Percentiles rank a stretch among this genome's conserved stretches.
These are phyloP conservation scores for Willowsia nigromaculata DNA, from an alignment of 2,888 invertebrate species.

Conservation along the genomic window DNA sequence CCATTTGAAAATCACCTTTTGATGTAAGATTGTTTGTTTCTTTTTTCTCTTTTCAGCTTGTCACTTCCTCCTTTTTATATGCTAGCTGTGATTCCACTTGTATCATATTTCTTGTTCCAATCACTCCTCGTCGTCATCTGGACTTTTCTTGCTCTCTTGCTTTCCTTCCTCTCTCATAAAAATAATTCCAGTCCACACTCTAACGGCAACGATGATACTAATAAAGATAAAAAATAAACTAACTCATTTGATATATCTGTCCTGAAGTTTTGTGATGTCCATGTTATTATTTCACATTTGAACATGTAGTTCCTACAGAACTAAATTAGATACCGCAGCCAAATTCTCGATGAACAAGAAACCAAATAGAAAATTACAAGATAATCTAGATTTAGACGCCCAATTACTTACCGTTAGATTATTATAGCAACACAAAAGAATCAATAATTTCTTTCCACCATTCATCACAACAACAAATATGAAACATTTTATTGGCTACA, in stretches of 20 bases:
- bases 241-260: too few species aligned
- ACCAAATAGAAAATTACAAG: not conserved
- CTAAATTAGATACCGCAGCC: not conserved
- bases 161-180: slow-evolving; percentile 70
- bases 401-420: too few species aligned
- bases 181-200: not conserved
- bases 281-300: not conserved
- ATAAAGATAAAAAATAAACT: not conserved
- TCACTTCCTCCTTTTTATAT: slow-evolving; percentile 75
- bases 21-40: slow-evolving; percentile 30
- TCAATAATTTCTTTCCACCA: too few species aligned
- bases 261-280: too few species aligned
- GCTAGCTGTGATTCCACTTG: slow-evolving; percentile 76
- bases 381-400: too few species aligned
- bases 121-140: slow-evolving; percentile 77
- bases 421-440: too few species aligned
- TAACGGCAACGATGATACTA: slow-evolving; percentile 39
- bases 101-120: slow-evolving; percentile 76
- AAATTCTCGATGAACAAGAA: not conserved
- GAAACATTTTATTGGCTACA: too few species aligned
- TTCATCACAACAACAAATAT: too few species aligned
- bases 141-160: slow-evolving; percentile 75
- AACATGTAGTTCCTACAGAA: not conserved
- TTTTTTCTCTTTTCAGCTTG: slow-evolving; percentile 77
- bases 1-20: too few species aligned